Conservation (phyloP, 2,888 invertebrate genomes). For the Matsumyia berberina region DNA sequence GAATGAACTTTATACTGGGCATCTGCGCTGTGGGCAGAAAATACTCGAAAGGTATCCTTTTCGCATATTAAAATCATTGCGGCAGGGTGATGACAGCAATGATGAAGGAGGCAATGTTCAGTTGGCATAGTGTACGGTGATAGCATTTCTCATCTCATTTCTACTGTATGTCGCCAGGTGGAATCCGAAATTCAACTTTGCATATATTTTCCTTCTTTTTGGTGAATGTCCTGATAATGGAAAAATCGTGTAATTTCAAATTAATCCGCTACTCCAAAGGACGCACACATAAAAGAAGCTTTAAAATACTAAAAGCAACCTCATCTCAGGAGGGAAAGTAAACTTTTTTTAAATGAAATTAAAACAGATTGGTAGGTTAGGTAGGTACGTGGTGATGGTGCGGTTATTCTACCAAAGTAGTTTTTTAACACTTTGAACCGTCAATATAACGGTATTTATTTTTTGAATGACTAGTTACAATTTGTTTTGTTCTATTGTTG, state of each 20-base stretch:
- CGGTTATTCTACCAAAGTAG: not conserved
- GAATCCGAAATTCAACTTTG: constrained; percentile 53
- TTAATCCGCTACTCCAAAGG: constrained; percentile 60
- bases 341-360: constrained; percentile 52
- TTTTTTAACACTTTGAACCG: no score
- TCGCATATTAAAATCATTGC: constrained; percentile 51
- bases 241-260: constrained; percentile 67
- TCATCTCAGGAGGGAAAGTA: constrained; percentile 42
- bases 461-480: no score
- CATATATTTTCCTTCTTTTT: constrained; percentile 12
- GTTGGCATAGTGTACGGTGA: not conserved
- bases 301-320: constrained; percentile 59
- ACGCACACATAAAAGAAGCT: constrained; percentile 50
- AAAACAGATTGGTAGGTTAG: not conserved
- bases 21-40: constrained; percentile 30
- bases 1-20: constrained; percentile 32
- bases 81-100: constrained; percentile 34
- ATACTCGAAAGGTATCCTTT: constrained; percentile 45
- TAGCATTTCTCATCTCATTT: constrained; percentile 35
- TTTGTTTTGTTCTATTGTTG: no score
- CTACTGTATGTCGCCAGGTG: constrained; percentile 44
- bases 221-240: constrained; percentile 66
- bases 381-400: not conserved
- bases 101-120: constrained; percentile 28
- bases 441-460: not conserved